Evolutionary conservation across 2,113 vertebrate genomes (phyloP), one percentile per base, ranked within the genome.

Genomic region (Phoxinus phoxinus): DNA sequence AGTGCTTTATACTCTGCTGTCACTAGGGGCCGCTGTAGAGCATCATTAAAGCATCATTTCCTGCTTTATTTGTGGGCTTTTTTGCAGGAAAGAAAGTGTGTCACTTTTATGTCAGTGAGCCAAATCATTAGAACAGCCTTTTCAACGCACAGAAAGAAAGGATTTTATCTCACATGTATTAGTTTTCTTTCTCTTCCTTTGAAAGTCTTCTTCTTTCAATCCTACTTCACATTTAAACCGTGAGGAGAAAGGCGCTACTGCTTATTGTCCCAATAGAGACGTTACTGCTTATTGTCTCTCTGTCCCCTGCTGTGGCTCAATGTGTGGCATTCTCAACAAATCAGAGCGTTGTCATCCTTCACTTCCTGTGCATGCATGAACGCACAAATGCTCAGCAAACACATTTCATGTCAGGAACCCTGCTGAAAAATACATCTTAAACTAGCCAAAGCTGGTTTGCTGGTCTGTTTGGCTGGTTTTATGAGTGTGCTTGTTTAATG

Each of bases 211-310:
- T 41, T 41, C 17, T 82, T 59, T 46, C n/a, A 48, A 41, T 46
- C 21, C 51, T 73, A 27, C 17, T 25, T 48, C 37, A 65, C 78
- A 81, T 81, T 21, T 81, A 81, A 35, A 67, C 41, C 56, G 46
- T 19, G 27, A 56, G 74, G 73, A 84, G n/a, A 48, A 37, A 84
- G 13, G 19, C 9, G 23, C 35, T 17, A 25, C 44, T 48, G 23
- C 73, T 75, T 51, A 75, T 75, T 75, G 73, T 75, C 44, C 73
- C 73, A 75, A 48, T 75, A 75, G 73, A 75, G 46, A 32, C 46
- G 13, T 27, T 37, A 2, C 46, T 75, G 73, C 73, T 75, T 53
- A 76, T 30, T 76, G 73, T 76, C 46, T 44, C 13, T n/a, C 12
- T 3, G 77, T 80, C 21, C 23, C 77, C 77, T 61, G 77, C 77